Evolutionary conservation across 2,797 vertebrate genomes (phyloP).

Genomic region (Pangasius djambal): DNA sequence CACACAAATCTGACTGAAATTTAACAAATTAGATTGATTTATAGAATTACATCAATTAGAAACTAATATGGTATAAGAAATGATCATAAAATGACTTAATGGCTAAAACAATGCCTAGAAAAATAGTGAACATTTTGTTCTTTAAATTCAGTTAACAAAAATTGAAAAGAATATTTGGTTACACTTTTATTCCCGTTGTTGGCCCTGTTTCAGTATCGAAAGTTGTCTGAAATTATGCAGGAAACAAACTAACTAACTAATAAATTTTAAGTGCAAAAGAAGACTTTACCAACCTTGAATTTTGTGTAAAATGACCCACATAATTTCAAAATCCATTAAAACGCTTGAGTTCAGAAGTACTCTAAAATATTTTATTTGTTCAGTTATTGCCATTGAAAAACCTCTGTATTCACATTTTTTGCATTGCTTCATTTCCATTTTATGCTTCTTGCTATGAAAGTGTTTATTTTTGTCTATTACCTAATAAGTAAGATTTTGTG

Average conservation of each 20-base stretch:
- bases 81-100: neutral
- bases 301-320: neutral
- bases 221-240: no score
- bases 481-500: neutral
- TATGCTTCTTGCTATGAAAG: neutral
- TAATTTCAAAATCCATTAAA: neutral
- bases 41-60: neutral
- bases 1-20: neutral
- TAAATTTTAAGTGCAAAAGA: neutral
- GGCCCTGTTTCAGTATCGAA: neutral
- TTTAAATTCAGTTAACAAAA: no score
- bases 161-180: neutral
- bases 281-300: neutral
- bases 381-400: neutral
- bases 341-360: neutral
- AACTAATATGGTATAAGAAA: neutral
- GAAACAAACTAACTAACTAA: no score
- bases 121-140: neutral
- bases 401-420: neutral
- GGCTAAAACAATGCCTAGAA: neutral
- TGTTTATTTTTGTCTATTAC: no score
- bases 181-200: neutral
- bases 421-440: neutral
- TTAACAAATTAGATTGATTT: neutral
- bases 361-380: neutral